Conservation (phyloP, 2,113 vertebrate genomes). For the Clarias macrocephalus region DNA sequence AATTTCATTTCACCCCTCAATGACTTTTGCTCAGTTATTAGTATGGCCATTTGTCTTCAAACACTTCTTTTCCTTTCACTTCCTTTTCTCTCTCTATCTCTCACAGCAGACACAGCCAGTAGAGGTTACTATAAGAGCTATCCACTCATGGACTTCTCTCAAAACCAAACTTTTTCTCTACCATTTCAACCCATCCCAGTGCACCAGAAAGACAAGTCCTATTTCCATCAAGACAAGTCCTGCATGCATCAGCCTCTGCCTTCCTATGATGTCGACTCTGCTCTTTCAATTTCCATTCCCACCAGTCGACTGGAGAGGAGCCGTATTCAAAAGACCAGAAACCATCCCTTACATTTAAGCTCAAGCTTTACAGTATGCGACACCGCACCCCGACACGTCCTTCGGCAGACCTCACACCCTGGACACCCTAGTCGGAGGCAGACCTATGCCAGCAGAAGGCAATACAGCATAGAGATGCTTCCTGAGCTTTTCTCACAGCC, state of each 20-base stretch:
- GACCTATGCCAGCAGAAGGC: conserved; percentile 66
- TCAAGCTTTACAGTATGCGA: conserved; percentile 78
- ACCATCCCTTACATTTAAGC: conserved; percentile 67
- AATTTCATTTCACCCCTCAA: neutral
- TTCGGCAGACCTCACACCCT: conserved; percentile 70
- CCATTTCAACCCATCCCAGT: conserved; percentile 68
- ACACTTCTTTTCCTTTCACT: neutral
- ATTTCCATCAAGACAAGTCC: conserved; percentile 68
- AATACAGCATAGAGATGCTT: conserved; percentile 81
- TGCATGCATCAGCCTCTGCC: conserved; percentile 68
- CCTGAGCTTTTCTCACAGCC: conserved; percentile 74
- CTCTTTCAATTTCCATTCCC: conserved; percentile 74
- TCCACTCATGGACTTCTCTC: conserved; percentile 73
- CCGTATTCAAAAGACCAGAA: conserved; percentile 71
- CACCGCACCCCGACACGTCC: conserved; percentile 61
- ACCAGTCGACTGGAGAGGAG: conserved; percentile 70
- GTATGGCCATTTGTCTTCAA: neutral
- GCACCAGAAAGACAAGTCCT: conserved; percentile 73
- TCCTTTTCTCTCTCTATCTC: neutral
- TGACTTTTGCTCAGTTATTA: neutral
- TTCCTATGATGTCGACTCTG: conserved; percentile 68
- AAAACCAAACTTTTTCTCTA: conserved; percentile 62
- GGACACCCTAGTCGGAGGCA: conserved; percentile 65
- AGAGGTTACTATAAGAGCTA: conserved; percentile 84
- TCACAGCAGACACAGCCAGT: conserved; percentile 71